Percentiles rank a stretch among this genome's conserved stretches.
Evolutionary conservation across 2,888 invertebrate species (phyloP).

Genomic region (Poecilus cupreus): DNA sequence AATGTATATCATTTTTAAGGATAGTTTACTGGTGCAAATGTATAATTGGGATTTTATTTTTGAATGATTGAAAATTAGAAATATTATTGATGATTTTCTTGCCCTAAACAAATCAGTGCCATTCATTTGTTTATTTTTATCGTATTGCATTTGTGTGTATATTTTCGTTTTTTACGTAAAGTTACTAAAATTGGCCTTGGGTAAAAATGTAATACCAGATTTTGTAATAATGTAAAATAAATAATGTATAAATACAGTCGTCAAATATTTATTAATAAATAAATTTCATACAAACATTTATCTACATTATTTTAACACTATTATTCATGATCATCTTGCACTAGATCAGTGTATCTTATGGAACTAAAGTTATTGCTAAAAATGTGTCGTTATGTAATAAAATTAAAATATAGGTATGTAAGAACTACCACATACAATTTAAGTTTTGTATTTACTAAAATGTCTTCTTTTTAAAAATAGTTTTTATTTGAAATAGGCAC

Average conservation of each 20-base stretch:
- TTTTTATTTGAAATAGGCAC: too few relatives aligned
- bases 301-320: background rate
- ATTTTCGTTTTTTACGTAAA: conserved; percentile 57
- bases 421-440: too few relatives aligned
- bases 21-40: conserved; percentile 29
- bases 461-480: too few relatives aligned
- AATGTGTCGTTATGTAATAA: too few relatives aligned
- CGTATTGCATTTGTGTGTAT: conserved; percentile 56
- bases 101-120: conserved; percentile 57
- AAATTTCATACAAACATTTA: conserved; percentile 49
- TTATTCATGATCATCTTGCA: background rate
- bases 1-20: conserved; percentile 18
- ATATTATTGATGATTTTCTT: conserved; percentile 53
- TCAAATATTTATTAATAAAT: conserved; percentile 58
- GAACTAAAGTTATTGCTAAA: too few relatives aligned
- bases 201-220: conserved; percentile 60
- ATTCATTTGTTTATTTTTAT: conserved; percentile 53
- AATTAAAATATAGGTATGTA: too few relatives aligned
- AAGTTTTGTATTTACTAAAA: too few relatives aligned
- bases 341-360: too few relatives aligned
- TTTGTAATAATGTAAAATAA: conserved; percentile 66
- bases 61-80: conserved; percentile 35
- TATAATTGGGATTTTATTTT: conserved; percentile 30
- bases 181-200: conserved; percentile 62
- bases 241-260: conserved; percentile 56